phyloP scores from a whole-genome alignment of 2,113 vertebrate species.

The Martes martes region DNA sequence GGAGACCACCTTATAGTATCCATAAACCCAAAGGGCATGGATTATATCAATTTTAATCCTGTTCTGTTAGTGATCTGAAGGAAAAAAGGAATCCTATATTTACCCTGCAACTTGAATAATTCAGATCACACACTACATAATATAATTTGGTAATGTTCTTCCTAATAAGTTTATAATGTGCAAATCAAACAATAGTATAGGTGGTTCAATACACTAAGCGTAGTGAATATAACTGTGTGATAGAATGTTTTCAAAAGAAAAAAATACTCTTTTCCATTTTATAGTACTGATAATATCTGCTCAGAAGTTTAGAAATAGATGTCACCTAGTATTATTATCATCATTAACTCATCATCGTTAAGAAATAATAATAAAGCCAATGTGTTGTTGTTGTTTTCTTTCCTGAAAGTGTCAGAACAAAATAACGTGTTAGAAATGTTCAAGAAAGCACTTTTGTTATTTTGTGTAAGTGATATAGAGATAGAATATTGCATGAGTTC shows the following conservation, averaged over 20 bases:
- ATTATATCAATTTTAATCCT: not conserved
- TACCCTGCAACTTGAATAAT: conserved; percentile 31
- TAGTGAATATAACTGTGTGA: not conserved
- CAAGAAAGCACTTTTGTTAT: not conserved
- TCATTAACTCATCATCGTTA: conserved; percentile 1
- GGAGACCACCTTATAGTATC: not conserved
- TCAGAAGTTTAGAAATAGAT: conserved; percentile 4
- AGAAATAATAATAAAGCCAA: not conserved
- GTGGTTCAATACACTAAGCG: not conserved
- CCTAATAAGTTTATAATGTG: not conserved
- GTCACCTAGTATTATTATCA: not conserved
- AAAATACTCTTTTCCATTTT: not conserved
- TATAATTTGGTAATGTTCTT: not conserved
- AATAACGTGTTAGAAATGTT: not conserved
- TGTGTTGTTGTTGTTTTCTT: not conserved
- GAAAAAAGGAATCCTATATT: not conserved
- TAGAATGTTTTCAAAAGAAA: not conserved
- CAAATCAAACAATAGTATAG: conserved; percentile 23
- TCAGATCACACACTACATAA: not conserved
- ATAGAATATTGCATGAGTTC: not conserved
- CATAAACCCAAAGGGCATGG: not conserved
- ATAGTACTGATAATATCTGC: not conserved
- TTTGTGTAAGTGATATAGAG: not conserved
- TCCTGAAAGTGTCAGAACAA: not conserved
- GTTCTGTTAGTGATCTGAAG: conserved; percentile 1